A percentile compares a stretch with the other conserved stretches of the same genome.
phyloP scores from a whole-genome alignment of 2,797 vertebrate species.

The Urocyon cinereoargenteus region DNA sequence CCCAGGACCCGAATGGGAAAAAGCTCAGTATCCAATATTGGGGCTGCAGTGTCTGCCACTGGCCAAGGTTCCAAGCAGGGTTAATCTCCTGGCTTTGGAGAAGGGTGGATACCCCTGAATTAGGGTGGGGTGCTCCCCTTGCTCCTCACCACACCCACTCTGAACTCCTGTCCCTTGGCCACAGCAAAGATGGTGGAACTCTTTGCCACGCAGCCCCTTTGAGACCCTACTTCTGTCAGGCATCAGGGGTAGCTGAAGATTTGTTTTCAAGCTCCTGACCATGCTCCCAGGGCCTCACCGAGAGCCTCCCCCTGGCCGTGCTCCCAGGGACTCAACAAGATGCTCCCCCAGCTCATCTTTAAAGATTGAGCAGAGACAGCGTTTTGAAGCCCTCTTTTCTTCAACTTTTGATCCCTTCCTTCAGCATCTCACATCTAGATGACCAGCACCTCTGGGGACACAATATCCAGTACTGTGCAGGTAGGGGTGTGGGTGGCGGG shows the following conservation, averaged over 20 bases:
- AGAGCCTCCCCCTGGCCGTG: no score
- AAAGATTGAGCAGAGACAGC: not conserved
- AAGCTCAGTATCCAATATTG: not conserved
- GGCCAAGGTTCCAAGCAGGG: not conserved
- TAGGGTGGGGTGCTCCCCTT: not conserved
- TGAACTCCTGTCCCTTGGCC: slow-evolving; percentile 23
- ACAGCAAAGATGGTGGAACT: slow-evolving; percentile 90
- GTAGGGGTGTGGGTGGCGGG: not conserved
- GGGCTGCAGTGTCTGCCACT: not conserved
- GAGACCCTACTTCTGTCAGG: slow-evolving; percentile 87
- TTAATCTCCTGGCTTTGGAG: not conserved
- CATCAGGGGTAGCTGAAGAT: slow-evolving; percentile 90
- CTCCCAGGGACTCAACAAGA: not conserved
- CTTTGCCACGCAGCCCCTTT: slow-evolving; percentile 89
- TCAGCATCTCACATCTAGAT: not conserved
- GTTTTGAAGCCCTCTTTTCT: not conserved
- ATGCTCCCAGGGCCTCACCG: no score
- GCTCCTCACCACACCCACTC: not conserved
- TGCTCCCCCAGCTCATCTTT: not conserved
- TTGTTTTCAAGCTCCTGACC: slow-evolving; percentile 90
- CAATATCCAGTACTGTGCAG: not conserved
- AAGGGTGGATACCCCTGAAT: not conserved
- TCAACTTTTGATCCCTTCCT: not conserved
- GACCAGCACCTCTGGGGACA: not conserved
- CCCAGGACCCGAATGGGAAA: not conserved